A percentile compares a stretch with the other conserved stretches of the same genome.
Evolutionary conservation across 2,888 invertebrate genomes (phyloP).

Genomic region (Molanna angustata): DNA sequence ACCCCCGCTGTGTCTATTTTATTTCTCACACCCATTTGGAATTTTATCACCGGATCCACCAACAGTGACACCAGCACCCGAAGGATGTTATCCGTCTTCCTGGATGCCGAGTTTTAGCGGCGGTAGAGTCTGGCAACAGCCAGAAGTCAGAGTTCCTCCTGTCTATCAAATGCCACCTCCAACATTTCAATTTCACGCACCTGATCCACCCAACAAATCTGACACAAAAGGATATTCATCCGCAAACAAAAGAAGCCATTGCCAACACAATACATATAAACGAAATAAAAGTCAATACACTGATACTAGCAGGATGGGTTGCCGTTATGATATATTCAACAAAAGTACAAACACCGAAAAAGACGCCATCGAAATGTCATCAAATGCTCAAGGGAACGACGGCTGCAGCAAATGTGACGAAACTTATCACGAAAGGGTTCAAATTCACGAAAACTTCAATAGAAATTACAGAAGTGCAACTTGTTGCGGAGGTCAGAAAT

Average conservation of each 20-base stretch:
- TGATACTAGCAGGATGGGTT: neutral
- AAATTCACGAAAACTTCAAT: neutral
- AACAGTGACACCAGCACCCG: constrained; percentile 33
- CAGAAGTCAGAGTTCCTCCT: constrained; percentile 9
- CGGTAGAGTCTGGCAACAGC: constrained; percentile 4
- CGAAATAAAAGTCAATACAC: neutral
- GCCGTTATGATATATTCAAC: too few relatives aligned
- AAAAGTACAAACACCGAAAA: neutral
- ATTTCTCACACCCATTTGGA: constrained; percentile 57
- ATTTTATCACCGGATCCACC: constrained; percentile 54
- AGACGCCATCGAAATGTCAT: neutral
- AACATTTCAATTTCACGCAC: neutral
- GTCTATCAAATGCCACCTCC: constrained; percentile 3
- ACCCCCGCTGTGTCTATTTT: constrained; percentile 55
- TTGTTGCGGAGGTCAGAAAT: neutral
- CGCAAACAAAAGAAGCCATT: neutral
- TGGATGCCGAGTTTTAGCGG: constrained; percentile 21
- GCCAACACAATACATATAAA: neutral
- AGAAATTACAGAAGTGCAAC: neutral
- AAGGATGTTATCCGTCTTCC: constrained; percentile 17
- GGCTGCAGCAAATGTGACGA: neutral
- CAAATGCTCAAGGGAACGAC: neutral
- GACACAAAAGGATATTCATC: neutral
- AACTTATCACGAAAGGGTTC: neutral
- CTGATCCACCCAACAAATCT: neutral